These are phyloP conservation scores for Lepidotrigona ventralis DNA, from an alignment of 1,140 invertebrate genomes.

Conservation along the genomic window DNA sequence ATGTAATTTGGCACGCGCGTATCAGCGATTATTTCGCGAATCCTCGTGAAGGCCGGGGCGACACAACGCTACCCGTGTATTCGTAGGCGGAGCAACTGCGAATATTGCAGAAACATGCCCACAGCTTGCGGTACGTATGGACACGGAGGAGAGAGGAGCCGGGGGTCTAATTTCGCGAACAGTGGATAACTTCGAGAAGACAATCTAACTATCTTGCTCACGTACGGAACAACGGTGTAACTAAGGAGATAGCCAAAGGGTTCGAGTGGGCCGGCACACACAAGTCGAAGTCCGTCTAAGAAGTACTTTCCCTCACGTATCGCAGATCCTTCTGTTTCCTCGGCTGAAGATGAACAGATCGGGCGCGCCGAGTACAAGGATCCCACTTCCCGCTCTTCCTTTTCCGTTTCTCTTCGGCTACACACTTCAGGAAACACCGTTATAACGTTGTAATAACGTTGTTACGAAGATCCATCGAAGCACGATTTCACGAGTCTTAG, in stretches of 20 bases:
- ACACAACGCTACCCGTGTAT: conserved; percentile 16
- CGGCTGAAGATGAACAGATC: conserved; percentile 33
- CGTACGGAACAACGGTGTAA: conserved; percentile 57
- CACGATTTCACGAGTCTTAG: not conserved
- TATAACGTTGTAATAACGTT: not conserved
- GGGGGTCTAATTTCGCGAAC: conserved; percentile 53
- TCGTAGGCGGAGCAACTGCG: conserved; percentile 29
- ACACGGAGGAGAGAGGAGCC: conserved; percentile 26
- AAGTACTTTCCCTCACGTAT: conserved; percentile 44
- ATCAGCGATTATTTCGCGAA: conserved; percentile 31
- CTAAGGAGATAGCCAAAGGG: conserved; percentile 55
- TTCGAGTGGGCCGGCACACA: conserved; percentile 32
- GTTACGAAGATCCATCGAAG: not conserved
- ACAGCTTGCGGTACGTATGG: conserved; percentile 52
- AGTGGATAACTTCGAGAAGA: conserved; percentile 60
- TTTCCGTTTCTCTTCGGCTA: not conserved
- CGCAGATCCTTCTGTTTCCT: conserved; percentile 30
- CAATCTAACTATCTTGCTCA: conserved; percentile 64
- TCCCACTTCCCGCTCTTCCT: no score
- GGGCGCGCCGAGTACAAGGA: not conserved
- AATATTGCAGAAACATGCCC: conserved; percentile 54
- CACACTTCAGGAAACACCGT: not conserved
- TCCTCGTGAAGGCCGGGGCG: not conserved
- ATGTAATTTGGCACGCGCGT: conserved; percentile 34
- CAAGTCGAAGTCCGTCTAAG: conserved; percentile 53